Evolutionary conservation across 2,888 invertebrate species (phyloP).

Genomic region (Selenia dentaria): DNA sequence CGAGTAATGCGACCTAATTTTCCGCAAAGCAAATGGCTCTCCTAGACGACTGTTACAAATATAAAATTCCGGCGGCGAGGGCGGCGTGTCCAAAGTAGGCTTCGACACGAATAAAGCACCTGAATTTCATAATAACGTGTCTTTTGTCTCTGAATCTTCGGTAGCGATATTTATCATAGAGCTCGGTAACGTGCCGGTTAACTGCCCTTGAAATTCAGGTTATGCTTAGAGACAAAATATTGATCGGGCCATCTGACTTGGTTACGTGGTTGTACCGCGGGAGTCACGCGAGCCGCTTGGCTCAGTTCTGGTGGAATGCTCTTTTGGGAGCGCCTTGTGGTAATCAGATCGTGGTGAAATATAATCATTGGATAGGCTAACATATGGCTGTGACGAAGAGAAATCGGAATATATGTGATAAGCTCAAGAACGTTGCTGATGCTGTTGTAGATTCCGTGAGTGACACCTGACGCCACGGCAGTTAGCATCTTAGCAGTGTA

Average conservation of each 20-base stretch:
- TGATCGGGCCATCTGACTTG: constrained; percentile 55
- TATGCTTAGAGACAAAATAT: constrained; percentile 50
- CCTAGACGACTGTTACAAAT: constrained; percentile 6
- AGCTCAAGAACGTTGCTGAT: constrained; percentile 37
- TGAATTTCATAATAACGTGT: constrained; percentile 11
- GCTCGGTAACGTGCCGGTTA: constrained; percentile 15
- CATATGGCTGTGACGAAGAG: constrained; percentile 46
- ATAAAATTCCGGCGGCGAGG: constrained; percentile 3
- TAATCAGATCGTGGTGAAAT: constrained; percentile 28
- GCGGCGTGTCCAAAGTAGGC: constrained; percentile 6
- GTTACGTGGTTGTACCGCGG: constrained; percentile 48
- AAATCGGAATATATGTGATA: constrained; percentile 36
- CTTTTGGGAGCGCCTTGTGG: constrained; percentile 52
- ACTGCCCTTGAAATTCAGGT: constrained; percentile 52
- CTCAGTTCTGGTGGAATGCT: constrained; percentile 50
- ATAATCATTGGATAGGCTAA: constrained; percentile 18
- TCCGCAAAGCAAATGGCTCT: neutral
- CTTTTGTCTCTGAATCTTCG: constrained; percentile 9
- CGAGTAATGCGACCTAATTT: constrained; percentile 11
- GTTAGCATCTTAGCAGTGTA: too few species aligned
- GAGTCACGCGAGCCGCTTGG: constrained; percentile 64
- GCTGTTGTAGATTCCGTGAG: constrained; percentile 17
- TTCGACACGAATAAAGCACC: constrained; percentile 15
- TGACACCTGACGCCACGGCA: neutral
- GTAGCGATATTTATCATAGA: constrained; percentile 11